Conservation (phyloP, 2,888 invertebrate genomes). For the Hololepta plana region DNA sequence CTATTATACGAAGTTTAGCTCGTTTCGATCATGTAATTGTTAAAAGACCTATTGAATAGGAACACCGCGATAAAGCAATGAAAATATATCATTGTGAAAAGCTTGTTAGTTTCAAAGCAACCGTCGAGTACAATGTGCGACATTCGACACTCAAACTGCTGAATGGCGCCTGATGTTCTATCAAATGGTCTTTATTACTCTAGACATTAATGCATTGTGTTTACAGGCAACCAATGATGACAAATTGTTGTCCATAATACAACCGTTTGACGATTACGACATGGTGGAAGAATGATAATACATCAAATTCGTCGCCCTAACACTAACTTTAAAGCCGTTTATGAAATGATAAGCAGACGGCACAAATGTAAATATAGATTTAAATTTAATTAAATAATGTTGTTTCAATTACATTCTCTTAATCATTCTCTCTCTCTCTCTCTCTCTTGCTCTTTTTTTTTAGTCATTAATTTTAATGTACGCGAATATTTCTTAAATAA, state of each 20-base stretch:
- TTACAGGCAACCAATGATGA: constrained; percentile 20
- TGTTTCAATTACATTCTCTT: too few species aligned
- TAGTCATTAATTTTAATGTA: too few species aligned
- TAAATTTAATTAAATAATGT: too few species aligned
- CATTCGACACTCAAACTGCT: constrained; percentile 7
- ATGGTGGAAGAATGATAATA: background rate
- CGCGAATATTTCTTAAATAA: too few species aligned
- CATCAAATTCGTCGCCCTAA: background rate
- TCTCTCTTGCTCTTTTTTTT: too few species aligned
- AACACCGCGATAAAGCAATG: constrained; percentile 8
- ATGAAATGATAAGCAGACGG: too few species aligned
- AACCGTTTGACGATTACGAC: constrained; percentile 8
- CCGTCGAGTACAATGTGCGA: constrained; percentile 8
- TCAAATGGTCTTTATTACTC: constrained; percentile 6
- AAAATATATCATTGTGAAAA: constrained; percentile 10
- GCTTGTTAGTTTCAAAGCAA: constrained; percentile 8
- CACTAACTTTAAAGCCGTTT: too few species aligned
- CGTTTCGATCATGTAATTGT: constrained; percentile 7
- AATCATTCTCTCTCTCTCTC: too few species aligned
- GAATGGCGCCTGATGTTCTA: constrained; percentile 6
- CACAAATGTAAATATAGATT: too few species aligned
- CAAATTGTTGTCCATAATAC: constrained; percentile 16
- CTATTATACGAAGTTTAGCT: too few species aligned
- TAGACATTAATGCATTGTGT: constrained; percentile 8
- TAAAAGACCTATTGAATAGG: constrained; percentile 8